Percentiles rank a stretch among this genome's conserved stretches.
These are phyloP conservation scores for Otis tarda DNA, from an alignment of 2,113 vertebrate genomes.

Conservation along the genomic window DNA sequence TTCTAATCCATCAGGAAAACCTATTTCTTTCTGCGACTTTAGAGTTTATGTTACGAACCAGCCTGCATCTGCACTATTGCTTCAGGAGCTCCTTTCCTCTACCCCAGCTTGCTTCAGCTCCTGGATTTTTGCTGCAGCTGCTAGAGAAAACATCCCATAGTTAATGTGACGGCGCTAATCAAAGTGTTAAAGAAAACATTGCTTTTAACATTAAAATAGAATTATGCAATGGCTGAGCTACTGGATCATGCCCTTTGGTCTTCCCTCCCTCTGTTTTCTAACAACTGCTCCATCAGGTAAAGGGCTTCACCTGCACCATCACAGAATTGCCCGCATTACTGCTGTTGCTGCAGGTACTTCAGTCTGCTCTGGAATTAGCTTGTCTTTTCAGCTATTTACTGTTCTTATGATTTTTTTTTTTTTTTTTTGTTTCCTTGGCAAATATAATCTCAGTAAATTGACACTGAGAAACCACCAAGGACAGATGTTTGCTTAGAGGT, in stretches of 20 bases:
- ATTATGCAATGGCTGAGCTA: neutral
- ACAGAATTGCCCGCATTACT: neutral
- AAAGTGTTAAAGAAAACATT: neutral
- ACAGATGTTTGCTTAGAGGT: neutral
- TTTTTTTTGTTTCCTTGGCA: neutral
- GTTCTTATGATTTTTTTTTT: neutral
- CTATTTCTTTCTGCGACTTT: neutral
- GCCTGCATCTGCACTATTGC: neutral
- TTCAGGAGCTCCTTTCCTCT: neutral
- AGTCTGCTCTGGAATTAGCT: neutral
- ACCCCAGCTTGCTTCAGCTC: neutral
- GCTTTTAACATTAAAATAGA: neutral
- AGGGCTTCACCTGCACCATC: neutral
- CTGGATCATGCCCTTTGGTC: neutral
- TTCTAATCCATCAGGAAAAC: neutral
- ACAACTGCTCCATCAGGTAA: neutral
- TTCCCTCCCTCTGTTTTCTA: neutral
- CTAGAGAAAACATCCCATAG: neutral
- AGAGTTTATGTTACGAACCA: neutral
- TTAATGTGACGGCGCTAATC: rapidly evolving
- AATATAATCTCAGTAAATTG: neutral
- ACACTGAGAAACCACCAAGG: neutral
- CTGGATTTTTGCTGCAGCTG: neutral
- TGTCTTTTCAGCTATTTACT: neutral
- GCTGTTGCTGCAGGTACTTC: neutral